phyloP scores from a whole-genome alignment of 92 coral and sea anemone genomes.

The Phenganax marumi region DNA sequence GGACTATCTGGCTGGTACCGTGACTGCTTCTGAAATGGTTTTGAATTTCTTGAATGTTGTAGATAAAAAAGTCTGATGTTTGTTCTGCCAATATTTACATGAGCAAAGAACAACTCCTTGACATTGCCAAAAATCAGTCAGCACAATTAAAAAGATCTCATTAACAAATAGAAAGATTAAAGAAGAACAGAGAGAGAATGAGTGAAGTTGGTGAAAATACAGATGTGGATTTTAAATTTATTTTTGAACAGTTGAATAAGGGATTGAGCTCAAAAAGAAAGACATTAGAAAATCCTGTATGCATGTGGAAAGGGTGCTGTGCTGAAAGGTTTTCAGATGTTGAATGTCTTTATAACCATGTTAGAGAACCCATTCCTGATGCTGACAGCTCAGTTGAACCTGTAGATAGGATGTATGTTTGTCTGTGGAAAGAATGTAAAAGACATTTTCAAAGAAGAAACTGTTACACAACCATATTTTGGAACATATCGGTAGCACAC shows the following conservation, averaged over 20 bases:
- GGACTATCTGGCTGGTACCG: too few species aligned
- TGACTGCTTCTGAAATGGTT: too few species aligned
- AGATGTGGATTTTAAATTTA: constrained; percentile 33
- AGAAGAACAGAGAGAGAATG: constrained; percentile 38
- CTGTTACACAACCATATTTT: constrained; percentile 30
- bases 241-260: constrained; percentile 29
- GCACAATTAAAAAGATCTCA: constrained; percentile 23
- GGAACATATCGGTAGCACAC: constrained; percentile 32
- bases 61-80: too few species aligned
- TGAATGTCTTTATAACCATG: constrained; percentile 39
- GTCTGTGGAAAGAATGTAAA: constrained; percentile 37
- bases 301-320: constrained; percentile 38
- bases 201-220: constrained; percentile 45
- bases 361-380: constrained; percentile 43
- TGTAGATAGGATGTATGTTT: constrained; percentile 23
- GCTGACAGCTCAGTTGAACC: constrained; percentile 32
- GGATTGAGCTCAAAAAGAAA: constrained; percentile 29
- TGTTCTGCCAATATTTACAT: too few species aligned
- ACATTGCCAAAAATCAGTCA: constrained; percentile 29
- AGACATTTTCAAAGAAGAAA: constrained; percentile 36
- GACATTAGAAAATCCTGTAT: constrained; percentile 21
- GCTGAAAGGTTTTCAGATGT: constrained; percentile 34
- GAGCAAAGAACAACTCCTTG: constrained; percentile 40
- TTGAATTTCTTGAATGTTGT: too few species aligned
- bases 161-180: constrained; percentile 19